Evolutionary conservation across 2,113 vertebrate species (phyloP), one percentile per base, ranked within the genome.

Genomic region (Neolamprologus modestus): DNA sequence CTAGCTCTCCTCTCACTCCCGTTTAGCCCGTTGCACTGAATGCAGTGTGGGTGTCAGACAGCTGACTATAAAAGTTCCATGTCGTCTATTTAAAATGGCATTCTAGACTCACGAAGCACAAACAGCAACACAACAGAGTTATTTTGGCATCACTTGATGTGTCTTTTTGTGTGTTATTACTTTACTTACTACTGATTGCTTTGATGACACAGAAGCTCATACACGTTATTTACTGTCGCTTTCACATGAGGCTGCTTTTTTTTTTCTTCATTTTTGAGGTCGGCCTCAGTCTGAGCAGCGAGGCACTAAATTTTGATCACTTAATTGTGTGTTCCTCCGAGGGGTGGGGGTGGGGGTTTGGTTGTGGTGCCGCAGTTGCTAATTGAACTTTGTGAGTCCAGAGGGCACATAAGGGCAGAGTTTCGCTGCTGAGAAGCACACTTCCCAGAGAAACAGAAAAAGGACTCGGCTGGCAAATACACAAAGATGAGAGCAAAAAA

Each of bases 401-500:
- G 73, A 89, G 88, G 83, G 86, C 90, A 91, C 90, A 42, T 33
- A 28, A 92, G 90, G 85, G 88, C 90, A 92, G 9, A 45, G 54
- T 71, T 84, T 82, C 4, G 26, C 55, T 83, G 83, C 66, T 87
- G 57, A 53, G 86, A 84, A 87, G 40, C 31, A 13, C 52, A 66
- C 84, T 88, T 89, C 82, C 85, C 84, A 90, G 80, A 83, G 83
- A 79, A 83, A 84, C 89, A 80, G 24, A 89, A 90, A 93, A 91
- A 86, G 83, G 73, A 71, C 83, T 4, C 26, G 24, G 71, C 85
- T 96, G 92, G 91, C 88, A 94, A 94, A 92, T 91, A 90, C 84
- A 92, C 92, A 92, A 94, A 93, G 87, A 92, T 88, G 87, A 92
- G 85, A 89, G 85, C 91, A 94, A 94, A 96, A 66, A 96, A 94